A percentile compares a stretch with the other conserved stretches of the same genome.
Evolutionary conservation across 1,140 invertebrate genomes (phyloP).

Genomic region (Zaprionus ghesquierei): DNA sequence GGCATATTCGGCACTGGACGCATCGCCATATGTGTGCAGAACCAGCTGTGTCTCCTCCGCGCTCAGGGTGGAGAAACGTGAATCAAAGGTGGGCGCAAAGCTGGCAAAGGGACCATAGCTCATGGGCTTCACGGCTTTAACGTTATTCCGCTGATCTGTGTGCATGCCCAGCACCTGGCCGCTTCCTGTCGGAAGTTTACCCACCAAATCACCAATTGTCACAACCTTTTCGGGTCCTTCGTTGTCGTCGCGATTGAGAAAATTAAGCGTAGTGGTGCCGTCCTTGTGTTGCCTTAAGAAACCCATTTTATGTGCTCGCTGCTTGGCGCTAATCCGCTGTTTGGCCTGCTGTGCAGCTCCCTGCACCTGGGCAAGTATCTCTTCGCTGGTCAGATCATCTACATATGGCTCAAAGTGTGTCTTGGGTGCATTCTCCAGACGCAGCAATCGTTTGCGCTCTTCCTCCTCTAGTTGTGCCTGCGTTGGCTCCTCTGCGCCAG

Average conservation of each 20-base stretch:
- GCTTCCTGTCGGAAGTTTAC: conserved; percentile 92
- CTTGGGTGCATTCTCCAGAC: conserved; percentile 83
- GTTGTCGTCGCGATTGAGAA: conserved; percentile 87
- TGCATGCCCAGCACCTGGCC: conserved; percentile 87
- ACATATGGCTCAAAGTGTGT: conserved; percentile 90
- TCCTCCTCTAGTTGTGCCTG: conserved; percentile 85
- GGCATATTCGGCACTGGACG: conserved; percentile 93
- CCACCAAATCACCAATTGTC: conserved; percentile 90
- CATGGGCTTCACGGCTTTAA: conserved; percentile 94
- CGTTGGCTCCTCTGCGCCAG: conserved; percentile 83
- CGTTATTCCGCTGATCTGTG: conserved; percentile 94
- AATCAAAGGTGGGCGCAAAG: conserved; percentile 97
- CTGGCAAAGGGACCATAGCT: conserved; percentile 98
- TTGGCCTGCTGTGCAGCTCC: conserved; percentile 74
- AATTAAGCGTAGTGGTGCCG: conserved; percentile 93
- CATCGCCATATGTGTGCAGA: conserved; percentile 94
- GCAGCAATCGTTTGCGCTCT: conserved; percentile 80
- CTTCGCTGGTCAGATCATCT: conserved; percentile 91
- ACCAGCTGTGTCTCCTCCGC: conserved; percentile 97
- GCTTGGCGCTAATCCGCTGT: conserved; percentile 71
- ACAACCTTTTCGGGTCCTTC: conserved; percentile 91
- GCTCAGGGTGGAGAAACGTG: conserved; percentile 95
- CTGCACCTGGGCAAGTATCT: conserved; percentile 88
- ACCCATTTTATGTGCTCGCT: conserved; percentile 88
- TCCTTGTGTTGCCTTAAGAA: conserved; percentile 91